phyloP scores from a whole-genome alignment of 2,888 invertebrate genomes.

The Laspeyria flexula region DNA sequence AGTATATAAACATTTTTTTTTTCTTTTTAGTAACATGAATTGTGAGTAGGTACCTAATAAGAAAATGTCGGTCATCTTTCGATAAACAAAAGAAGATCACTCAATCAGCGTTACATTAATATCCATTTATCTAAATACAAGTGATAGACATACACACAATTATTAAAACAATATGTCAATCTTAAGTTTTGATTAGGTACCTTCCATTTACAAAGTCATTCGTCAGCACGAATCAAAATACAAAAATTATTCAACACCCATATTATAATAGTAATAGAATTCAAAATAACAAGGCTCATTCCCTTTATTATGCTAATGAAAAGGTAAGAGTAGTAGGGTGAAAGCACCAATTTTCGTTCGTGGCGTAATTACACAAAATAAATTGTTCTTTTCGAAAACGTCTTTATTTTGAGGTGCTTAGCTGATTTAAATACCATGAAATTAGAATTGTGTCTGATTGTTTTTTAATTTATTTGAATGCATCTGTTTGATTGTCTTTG shows the following conservation, averaged over 20 bases:
- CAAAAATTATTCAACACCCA: no score
- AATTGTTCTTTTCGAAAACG: background rate
- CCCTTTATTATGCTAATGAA: conserved; percentile 53
- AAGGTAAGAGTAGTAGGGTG: conserved; percentile 40
- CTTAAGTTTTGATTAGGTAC: no score
- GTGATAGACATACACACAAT: conserved; percentile 4
- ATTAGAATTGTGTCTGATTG: background rate
- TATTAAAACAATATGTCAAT: conserved; percentile 3
- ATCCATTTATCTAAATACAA: background rate
- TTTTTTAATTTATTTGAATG: background rate
- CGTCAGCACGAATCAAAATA: conserved; percentile 30
- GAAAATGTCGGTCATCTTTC: no score
- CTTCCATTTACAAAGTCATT: conserved; percentile 16
- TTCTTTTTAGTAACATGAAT: no score
- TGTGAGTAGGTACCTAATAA: no score
- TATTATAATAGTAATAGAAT: no score
- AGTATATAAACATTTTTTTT: no score
- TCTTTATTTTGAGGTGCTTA: conserved; percentile 2
- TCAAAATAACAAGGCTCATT: no score
- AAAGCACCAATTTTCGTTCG: conserved; percentile 20
- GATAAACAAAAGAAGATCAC: no score
- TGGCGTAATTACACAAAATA: background rate
- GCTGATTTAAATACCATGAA: conserved; percentile 1
- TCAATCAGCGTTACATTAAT: background rate
- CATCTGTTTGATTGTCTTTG: no score